phyloP scores from a whole-genome alignment of 2,888 invertebrate species.

The Acleris emargana region DNA sequence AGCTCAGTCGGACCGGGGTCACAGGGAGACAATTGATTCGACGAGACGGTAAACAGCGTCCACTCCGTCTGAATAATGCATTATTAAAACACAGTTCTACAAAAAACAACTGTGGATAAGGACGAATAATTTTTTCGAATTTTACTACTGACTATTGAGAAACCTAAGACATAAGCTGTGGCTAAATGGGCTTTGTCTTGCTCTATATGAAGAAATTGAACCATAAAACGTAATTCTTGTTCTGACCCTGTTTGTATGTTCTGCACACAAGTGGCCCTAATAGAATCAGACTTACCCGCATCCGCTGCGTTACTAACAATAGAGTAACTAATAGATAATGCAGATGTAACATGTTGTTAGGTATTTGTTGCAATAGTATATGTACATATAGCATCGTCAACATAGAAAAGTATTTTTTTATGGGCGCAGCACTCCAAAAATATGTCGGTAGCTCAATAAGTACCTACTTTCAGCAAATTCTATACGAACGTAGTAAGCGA shows the following conservation, averaged over 20 bases:
- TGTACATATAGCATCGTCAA: no score
- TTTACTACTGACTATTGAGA: no score
- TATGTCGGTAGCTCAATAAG: no score
- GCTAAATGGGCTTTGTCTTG: background rate
- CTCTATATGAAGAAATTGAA: background rate
- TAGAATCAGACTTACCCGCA: background rate
- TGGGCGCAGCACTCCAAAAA: no score
- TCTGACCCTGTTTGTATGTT: background rate
- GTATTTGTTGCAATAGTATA: no score
- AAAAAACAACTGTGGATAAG: background rate
- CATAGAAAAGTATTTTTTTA: no score
- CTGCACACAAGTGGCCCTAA: background rate
- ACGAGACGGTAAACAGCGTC: conserved; percentile 68
- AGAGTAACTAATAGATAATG: background rate
- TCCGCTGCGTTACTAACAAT: background rate
- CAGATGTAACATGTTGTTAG: no score
- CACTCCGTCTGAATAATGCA: conserved; percentile 27
- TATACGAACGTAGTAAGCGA: no score
- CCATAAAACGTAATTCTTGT: conserved; percentile 1
- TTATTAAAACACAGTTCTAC: conserved; percentile 4
- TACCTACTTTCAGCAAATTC: no score
- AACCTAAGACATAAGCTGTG: no score
- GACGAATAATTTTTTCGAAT: no score
- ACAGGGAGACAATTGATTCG: conserved; percentile 75
- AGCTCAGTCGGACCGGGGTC: conserved; percentile 56